Conservation (phyloP, 2,113 vertebrate species). For the Murina feae region DNA sequence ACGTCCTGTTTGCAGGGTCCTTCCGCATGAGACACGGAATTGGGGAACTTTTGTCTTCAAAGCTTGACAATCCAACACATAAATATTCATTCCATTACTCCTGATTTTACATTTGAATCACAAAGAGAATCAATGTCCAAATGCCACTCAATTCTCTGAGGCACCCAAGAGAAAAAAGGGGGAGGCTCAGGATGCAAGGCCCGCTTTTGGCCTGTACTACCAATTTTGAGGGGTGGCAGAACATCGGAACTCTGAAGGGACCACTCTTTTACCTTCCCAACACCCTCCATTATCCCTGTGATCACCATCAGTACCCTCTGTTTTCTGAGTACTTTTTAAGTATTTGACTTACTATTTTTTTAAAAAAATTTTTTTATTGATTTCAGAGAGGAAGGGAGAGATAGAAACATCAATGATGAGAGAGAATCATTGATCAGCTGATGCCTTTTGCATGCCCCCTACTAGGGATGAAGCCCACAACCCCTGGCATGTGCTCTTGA, state of each 20-base stretch:
- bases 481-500: no score
- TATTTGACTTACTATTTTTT: background rate
- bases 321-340: background rate
- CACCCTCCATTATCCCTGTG: background rate
- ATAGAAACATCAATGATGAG: no score
- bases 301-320: no score
- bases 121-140: conserved; percentile 54
- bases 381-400: no score
- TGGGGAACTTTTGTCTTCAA: conserved; percentile 53
- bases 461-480: no score
- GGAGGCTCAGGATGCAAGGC: background rate
- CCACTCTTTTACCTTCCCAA: background rate
- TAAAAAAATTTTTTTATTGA: no score
- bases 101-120: conserved; percentile 58
- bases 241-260: background rate
- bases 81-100: conserved; percentile 65
- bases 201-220: background rate
- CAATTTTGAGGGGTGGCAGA: background rate
- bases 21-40: background rate
- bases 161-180: background rate
- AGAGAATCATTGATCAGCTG: no score
- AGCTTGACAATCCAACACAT: conserved; percentile 38
- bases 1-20: background rate
- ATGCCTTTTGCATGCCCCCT: no score
- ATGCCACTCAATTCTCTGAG: conserved; percentile 21